Percentiles rank a stretch among this genome's conserved stretches.
Evolutionary conservation across 2,113 vertebrate genomes (phyloP).

Genomic region (Nycticryphes semicollaris): DNA sequence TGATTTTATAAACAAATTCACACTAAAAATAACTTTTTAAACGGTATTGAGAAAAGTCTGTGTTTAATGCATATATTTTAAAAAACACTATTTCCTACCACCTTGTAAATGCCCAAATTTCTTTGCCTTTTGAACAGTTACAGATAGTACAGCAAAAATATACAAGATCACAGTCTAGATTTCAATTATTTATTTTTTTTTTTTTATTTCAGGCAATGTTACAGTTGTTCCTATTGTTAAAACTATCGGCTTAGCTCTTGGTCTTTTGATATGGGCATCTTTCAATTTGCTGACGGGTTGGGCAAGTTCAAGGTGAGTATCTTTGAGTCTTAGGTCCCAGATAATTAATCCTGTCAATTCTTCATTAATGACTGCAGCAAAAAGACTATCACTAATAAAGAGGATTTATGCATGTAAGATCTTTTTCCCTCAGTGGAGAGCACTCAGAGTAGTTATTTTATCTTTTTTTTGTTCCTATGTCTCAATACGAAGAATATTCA

Average conservation of each 20-base stretch:
- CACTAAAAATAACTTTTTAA: neutral
- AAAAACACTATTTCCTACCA: neutral
- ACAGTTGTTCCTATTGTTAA: constrained; percentile 87
- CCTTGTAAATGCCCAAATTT: neutral
- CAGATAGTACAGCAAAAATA: neutral
- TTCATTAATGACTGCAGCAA: neutral
- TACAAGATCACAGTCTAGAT: neutral
- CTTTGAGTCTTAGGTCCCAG: neutral
- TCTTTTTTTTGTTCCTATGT: neutral
- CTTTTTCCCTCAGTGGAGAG: neutral
- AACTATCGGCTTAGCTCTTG: constrained; percentile 88
- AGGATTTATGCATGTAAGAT: neutral
- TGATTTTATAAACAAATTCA: neutral
- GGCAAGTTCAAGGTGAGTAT: constrained; percentile 87
- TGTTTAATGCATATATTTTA: neutral
- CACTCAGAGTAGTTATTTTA: neutral
- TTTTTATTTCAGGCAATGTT: constrained; percentile 80
- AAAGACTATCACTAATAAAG: neutral
- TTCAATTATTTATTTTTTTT: neutral
- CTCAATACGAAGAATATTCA: neutral
- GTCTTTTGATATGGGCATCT: constrained; percentile 88
- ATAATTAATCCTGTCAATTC: neutral
- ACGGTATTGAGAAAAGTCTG: neutral
- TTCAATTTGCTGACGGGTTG: constrained; percentile 87
- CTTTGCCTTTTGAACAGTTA: neutral